Base-by-base conservation (phyloP, 2,888 invertebrate genomes). In the Mantis religiosa region DNA sequence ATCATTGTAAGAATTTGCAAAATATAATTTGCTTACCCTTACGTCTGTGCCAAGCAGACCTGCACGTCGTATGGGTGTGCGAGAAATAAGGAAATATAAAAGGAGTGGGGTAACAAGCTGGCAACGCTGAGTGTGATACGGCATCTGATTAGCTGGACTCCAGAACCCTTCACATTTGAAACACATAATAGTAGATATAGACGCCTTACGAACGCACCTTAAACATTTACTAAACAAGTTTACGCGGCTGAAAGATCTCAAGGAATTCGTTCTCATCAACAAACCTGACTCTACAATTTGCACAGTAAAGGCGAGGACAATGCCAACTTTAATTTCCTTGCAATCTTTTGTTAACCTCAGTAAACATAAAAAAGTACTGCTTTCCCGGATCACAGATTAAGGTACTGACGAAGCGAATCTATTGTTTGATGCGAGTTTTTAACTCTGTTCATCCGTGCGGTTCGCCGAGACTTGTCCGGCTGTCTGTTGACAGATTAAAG, bases 341-440 rank as follows among this genome's bases (percentile, higher is more conserved):
- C 54, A 20, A 54, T 54, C 54, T 54, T 54, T 71, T 71, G 54
- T 71, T 71, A 71, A 71, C 54, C 25, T 71, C 54, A 71, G 54
- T 71, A 71, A 71, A 71, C 54, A 71, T 6, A 71, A 4, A 15
- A 71, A 71, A 71, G 20, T 20, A 20, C 20, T 71, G 0, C 25
- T 71, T 71, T 71, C 54, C 25, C 54, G 25, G 54, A 71, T 71
- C 54, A 20, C 54, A 71, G 54, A 71, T 71, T 71, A 71, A 71
- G 54, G 54, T 20, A 20, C 85, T 86, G 86, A 86, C 86, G 81
- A 71, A 86, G 86, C 86, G 81, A 86, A 86, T 86, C 54, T 47
- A 28, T 86, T 28, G 86, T 86, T 71, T 81, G 81, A 81, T 2
- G 25, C 20, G 12, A 34, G 47, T n/a, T 47, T 27, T 86, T 86